Conservation (phyloP, 2,888 invertebrate species). For the Himalopsyche tibetana region DNA sequence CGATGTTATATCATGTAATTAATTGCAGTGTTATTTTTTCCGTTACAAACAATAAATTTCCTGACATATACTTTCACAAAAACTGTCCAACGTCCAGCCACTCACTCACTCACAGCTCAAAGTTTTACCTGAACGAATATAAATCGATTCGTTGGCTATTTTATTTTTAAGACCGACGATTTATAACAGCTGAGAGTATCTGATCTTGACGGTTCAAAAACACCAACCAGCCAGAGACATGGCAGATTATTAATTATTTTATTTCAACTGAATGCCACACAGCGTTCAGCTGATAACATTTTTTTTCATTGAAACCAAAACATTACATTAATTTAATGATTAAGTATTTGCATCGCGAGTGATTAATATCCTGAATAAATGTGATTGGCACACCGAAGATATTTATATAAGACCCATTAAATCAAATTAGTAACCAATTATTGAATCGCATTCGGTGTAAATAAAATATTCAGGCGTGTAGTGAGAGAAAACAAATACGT, state of each 20-base stretch:
- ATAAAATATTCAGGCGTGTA: too few relatives aligned
- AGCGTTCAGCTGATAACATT: not conserved
- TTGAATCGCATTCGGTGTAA: not conserved
- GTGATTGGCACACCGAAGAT: not conserved
- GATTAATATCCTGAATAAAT: not conserved
- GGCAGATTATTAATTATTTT: conserved; percentile 3
- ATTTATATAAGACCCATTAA: not conserved
- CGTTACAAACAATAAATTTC: too few relatives aligned
- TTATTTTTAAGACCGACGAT: not conserved
- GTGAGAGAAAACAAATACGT: too few relatives aligned
- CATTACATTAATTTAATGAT: conserved; percentile 44
- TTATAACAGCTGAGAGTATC: not conserved
- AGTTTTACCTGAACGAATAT: too few relatives aligned
- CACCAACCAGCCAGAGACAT: not conserved
- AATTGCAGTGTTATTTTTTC: too few relatives aligned
- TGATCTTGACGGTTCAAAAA: conserved; percentile 1
- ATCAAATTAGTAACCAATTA: not conserved
- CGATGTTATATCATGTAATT: too few relatives aligned
- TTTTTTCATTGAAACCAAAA: conserved; percentile 36
- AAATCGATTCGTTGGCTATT: too few relatives aligned
- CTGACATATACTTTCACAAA: too few relatives aligned
- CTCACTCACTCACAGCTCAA: too few relatives aligned
- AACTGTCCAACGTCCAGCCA: too few relatives aligned
- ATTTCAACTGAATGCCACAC: not conserved
- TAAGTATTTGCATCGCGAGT: not conserved